Conservation (phyloP, 1,140 invertebrate species). For the Colletes latitarsis region DNA sequence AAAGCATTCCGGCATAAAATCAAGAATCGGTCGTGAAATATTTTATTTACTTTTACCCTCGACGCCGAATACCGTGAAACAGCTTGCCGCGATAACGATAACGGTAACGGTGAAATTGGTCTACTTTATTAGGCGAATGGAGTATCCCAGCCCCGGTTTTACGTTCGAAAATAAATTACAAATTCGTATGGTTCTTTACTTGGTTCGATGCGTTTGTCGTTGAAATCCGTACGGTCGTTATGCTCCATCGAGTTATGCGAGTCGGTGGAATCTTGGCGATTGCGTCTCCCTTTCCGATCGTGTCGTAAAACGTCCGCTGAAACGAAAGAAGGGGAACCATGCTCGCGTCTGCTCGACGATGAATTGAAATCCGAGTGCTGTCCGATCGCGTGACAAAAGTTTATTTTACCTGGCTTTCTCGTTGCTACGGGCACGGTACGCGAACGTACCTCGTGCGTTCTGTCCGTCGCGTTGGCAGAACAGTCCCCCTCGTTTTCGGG, state of each 20-base stretch:
- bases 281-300: not conserved
- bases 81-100: too few species aligned
- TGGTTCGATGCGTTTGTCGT: not conserved
- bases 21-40: not conserved
- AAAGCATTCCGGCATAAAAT: too few species aligned
- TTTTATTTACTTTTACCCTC: not conserved
- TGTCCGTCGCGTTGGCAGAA: not conserved
- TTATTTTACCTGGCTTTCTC: not conserved
- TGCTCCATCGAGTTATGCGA: not conserved
- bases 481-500: constrained; percentile 36
- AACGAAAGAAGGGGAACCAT: not conserved
- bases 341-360: not conserved
- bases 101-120: too few species aligned
- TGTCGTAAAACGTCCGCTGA: not conserved
- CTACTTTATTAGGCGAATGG: too few species aligned
- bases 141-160: too few species aligned
- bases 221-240: not conserved
- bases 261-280: not conserved
- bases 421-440: not conserved
- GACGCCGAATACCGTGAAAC: too few species aligned
- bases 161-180: too few species aligned
- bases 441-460: not conserved
- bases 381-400: not conserved
- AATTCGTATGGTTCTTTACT: not conserved
- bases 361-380: too few species aligned